Evolutionary conservation across 1,140 invertebrate genomes (phyloP).

Genomic region (Hyposmocoma kahamanoa): DNA sequence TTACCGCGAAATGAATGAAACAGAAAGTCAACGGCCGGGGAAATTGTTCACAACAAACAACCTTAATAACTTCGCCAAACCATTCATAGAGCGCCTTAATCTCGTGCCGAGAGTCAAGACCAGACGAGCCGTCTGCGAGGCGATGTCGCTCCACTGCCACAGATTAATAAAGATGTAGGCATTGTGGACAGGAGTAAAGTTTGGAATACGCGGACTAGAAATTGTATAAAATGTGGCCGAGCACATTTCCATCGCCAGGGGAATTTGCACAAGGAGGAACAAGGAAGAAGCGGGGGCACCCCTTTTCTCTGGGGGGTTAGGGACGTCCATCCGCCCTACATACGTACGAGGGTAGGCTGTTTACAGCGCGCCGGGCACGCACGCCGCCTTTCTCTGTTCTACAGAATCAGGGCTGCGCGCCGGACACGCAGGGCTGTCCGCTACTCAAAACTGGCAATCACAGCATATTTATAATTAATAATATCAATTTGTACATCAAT

Average conservation of each 20-base stretch:
- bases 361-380: slow-evolving; percentile 62
- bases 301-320: slow-evolving; percentile 54
- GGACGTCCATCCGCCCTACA: slow-evolving; percentile 63
- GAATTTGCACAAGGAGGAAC: slow-evolving; percentile 72
- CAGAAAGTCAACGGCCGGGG: slow-evolving; percentile 50
- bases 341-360: slow-evolving; percentile 62
- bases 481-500: too few species aligned
- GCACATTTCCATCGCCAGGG: slow-evolving; percentile 70
- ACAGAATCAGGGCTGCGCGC: slow-evolving; percentile 63
- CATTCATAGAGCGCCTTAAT: slow-evolving; percentile 38
- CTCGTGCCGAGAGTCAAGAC: slow-evolving; percentile 14
- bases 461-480: too few species aligned
- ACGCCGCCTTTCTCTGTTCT: slow-evolving; percentile 60
- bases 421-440: slow-evolving; percentile 60
- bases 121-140: neutral
- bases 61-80: slow-evolving; percentile 42
- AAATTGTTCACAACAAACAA: slow-evolving; percentile 47
- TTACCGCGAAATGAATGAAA: slow-evolving; percentile 44
- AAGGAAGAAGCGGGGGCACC: slow-evolving; percentile 65
- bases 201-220: slow-evolving; percentile 59
- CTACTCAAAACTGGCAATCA: too few species aligned
- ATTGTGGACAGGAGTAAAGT: slow-evolving; percentile 33
- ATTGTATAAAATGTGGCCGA: slow-evolving; percentile 72
- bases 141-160: slow-evolving; percentile 9
- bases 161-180: slow-evolving; percentile 31